These are phyloP conservation scores for Clistopyga incitator DNA, from an alignment of 2,888 invertebrate species.

Conservation along the genomic window DNA sequence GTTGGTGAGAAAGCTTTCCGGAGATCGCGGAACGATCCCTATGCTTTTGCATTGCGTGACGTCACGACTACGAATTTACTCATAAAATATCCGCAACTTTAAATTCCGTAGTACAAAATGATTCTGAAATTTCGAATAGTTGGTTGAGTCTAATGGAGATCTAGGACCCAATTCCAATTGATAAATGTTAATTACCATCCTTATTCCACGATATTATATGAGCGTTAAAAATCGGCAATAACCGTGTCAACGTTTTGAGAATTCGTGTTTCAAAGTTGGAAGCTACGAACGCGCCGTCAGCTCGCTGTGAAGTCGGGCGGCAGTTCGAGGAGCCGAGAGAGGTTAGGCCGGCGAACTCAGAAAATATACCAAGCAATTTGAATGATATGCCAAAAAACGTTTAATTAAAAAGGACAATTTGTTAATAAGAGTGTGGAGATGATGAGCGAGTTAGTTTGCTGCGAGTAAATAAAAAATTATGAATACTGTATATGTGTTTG, in stretches of 20 bases:
- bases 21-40: background rate
- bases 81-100: background rate
- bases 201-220: background rate
- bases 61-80: constrained; percentile 17
- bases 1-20: too few species aligned
- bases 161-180: too few species aligned
- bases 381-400: background rate
- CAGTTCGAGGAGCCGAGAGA: background rate
- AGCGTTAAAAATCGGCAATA: too few species aligned
- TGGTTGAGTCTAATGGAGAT: background rate
- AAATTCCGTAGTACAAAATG: background rate
- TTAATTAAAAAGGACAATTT: background rate
- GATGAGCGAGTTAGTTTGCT: background rate
- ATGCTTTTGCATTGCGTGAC: constrained; percentile 31
- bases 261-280: background rate
- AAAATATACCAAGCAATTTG: background rate
- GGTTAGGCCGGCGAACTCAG: background rate
- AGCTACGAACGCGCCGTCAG: background rate
- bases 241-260: too few species aligned
- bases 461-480: too few species aligned
- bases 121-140: background rate
- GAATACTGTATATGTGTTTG: too few species aligned
- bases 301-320: background rate
- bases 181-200: background rate
- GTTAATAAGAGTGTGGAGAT: background rate